These are phyloP conservation scores for Emydocephalus ijimae DNA, from an alignment of 2,113 vertebrate species.

Conservation along the genomic window DNA sequence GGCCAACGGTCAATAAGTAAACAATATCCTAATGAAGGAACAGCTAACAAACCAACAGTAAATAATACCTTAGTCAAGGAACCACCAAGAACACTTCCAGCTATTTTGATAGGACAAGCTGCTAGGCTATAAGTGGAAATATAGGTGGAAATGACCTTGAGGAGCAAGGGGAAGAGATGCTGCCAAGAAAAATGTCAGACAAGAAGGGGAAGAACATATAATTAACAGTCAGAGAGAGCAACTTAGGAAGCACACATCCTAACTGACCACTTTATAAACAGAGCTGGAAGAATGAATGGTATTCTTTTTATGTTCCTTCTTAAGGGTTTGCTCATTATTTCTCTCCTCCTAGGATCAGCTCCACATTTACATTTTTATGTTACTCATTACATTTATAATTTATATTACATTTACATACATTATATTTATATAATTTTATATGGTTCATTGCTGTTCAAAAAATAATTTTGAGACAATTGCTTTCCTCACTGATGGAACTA, in stretches of 20 bases:
- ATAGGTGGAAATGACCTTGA: neutral
- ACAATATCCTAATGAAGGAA: neutral
- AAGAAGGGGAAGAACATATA: neutral
- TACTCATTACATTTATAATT: neutral
- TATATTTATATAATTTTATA: neutral
- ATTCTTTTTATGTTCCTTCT: neutral
- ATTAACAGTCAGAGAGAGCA: neutral
- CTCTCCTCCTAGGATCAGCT: neutral
- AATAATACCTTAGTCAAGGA: neutral
- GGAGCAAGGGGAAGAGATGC: neutral
- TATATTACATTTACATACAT: neutral
- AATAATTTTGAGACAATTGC: neutral
- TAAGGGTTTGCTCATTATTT: neutral
- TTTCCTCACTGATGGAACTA: slow-evolving; percentile 53
- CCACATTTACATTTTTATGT: neutral
- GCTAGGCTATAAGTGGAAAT: neutral
- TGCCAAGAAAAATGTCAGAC: neutral
- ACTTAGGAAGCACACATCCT: neutral
- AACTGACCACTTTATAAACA: neutral
- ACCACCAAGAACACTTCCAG: neutral
- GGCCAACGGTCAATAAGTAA: neutral
- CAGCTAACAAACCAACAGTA: neutral
- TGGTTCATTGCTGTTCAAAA: neutral
- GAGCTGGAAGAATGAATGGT: neutral
- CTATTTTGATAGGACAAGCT: neutral